phyloP scores from a whole-genome alignment of 2,888 invertebrate genomes.

The Tetropium fuscum region DNA sequence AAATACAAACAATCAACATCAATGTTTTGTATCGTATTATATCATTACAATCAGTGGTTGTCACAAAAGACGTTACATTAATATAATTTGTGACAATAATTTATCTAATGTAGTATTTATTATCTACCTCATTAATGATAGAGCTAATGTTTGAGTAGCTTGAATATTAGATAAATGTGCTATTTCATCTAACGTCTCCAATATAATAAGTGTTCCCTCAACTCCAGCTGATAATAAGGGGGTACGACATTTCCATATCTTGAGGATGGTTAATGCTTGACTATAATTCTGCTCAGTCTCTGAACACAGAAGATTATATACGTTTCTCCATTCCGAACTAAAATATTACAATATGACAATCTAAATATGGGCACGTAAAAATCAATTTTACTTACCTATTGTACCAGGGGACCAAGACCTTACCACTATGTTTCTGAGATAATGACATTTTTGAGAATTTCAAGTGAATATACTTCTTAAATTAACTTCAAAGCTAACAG shows the following conservation, averaged over 20 bases:
- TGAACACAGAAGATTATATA: conserved; percentile 67
- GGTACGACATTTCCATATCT: conserved; percentile 71
- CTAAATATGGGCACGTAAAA: neutral
- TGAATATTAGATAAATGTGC: conserved; percentile 66
- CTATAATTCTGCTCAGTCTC: conserved; percentile 58
- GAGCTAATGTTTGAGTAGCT: conserved; percentile 71
- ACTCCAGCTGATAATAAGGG: conserved; percentile 72
- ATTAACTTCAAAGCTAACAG: no score
- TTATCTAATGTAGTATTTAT: no score
- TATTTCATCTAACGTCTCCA: conserved; percentile 67
- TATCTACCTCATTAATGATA: conserved; percentile 73
- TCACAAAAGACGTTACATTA: no score
- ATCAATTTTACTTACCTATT: conserved; percentile 54
- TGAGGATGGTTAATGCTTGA: conserved; percentile 67
- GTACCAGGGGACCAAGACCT: conserved; percentile 64
- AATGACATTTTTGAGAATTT: conserved; percentile 53
- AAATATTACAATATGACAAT: neutral
- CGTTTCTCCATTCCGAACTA: conserved; percentile 69
- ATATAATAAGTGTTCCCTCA: conserved; percentile 71
- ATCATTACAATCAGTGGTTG: no score
- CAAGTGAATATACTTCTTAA: neutral
- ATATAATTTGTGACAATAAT: no score
- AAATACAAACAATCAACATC: no score
- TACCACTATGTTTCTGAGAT: conserved; percentile 59
- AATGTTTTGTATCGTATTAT: no score